Conservation (phyloP, 1,140 invertebrate species). For the Pectinophora gossypiella region DNA sequence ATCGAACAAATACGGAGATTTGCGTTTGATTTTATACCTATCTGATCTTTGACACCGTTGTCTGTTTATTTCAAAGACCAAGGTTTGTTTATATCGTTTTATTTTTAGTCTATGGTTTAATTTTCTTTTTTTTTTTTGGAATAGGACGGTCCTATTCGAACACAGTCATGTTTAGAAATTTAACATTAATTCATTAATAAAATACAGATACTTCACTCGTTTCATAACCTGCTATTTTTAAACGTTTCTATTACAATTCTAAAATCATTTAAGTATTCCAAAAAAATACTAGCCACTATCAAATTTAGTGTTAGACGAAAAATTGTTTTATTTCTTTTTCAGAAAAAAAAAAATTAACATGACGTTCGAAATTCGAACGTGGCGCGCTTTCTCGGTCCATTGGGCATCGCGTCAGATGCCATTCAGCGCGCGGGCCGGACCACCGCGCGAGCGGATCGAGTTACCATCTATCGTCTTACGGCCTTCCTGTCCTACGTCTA, state of each 20-base stretch:
- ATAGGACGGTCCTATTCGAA: too few relatives aligned
- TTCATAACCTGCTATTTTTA: too few relatives aligned
- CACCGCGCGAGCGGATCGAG: slow-evolving; percentile 57
- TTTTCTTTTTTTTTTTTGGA: too few relatives aligned
- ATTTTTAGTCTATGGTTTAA: too few relatives aligned
- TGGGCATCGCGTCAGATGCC: slow-evolving; percentile 68
- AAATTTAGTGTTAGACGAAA: neutral
- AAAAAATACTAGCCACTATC: neutral
- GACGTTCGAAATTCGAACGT: slow-evolving; percentile 51
- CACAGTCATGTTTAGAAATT: too few relatives aligned
- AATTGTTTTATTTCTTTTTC: neutral
- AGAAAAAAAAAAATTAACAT: slow-evolving; percentile 27
- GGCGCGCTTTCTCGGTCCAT: slow-evolving; percentile 71
- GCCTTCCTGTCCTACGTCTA: slow-evolving; percentile 69
- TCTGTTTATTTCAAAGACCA: too few relatives aligned
- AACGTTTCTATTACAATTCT: too few relatives aligned
- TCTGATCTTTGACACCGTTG: too few relatives aligned
- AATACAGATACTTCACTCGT: too few relatives aligned
- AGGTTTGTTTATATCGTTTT: too few relatives aligned
- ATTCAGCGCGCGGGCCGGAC: slow-evolving; percentile 51
- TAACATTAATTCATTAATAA: too few relatives aligned
- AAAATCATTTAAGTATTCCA: neutral
- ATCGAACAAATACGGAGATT: slow-evolving; percentile 49
- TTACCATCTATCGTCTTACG: slow-evolving; percentile 68
- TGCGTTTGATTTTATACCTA: too few relatives aligned